Percentiles rank a stretch among this genome's conserved stretches.
Evolutionary conservation across 2,113 vertebrate genomes (phyloP).

Genomic region (Chelonoidis abingdonii): DNA sequence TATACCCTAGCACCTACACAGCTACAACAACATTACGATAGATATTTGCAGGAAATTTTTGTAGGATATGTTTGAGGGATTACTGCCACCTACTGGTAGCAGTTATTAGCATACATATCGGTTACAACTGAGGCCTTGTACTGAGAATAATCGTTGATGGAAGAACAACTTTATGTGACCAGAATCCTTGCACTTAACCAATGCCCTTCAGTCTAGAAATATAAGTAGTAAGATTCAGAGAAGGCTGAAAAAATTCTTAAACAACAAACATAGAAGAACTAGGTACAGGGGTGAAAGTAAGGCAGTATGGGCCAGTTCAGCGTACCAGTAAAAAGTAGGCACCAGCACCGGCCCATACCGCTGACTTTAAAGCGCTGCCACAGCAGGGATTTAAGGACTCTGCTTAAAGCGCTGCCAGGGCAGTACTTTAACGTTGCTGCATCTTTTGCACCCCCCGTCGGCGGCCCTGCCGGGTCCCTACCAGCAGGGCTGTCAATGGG

Average conservation of each 20-base stretch:
- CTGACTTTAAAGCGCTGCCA: too few species aligned
- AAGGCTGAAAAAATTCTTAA: neutral
- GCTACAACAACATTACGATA: neutral
- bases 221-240: neutral
- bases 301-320: too few species aligned
- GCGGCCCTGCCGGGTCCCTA: too few species aligned
- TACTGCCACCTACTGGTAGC: neutral
- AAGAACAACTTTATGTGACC: neutral
- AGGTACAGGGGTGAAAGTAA: neutral
- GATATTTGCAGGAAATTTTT: neutral
- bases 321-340: too few species aligned
- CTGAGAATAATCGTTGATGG: neutral
- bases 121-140: too few species aligned
- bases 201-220: neutral
- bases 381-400: too few species aligned
- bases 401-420: too few species aligned
- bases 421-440: too few species aligned
- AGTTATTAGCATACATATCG: neutral
- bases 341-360: too few species aligned
- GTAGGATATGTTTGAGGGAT: neutral
- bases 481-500: too few species aligned
- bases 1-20: neutral
- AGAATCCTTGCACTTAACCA: neutral
- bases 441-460: too few species aligned
- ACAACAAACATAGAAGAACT: neutral